phyloP scores from a whole-genome alignment of 1,140 invertebrate genomes.

The Thaumatotibia leucotreta region DNA sequence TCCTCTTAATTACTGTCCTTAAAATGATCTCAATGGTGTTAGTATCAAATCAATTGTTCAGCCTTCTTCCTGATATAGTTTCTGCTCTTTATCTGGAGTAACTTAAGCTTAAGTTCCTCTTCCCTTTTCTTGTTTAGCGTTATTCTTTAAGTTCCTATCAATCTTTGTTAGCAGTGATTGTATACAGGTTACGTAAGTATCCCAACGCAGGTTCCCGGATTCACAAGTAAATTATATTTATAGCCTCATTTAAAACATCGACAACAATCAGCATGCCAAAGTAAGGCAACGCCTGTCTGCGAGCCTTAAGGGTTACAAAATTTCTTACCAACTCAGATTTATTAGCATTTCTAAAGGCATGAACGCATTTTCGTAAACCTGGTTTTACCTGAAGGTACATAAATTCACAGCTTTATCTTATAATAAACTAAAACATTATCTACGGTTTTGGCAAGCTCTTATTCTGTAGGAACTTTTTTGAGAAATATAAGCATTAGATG shows the following conservation, averaged over 20 bases:
- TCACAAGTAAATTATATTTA: neutral
- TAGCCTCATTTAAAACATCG: neutral
- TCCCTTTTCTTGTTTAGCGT: neutral
- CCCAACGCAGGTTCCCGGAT: neutral
- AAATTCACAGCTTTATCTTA: neutral
- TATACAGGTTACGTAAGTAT: too few species aligned
- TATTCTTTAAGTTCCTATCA: too few species aligned
- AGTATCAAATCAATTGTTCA: too few species aligned
- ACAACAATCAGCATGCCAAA: neutral
- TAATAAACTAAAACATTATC: neutral
- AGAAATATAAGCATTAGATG: neutral
- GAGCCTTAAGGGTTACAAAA: neutral
- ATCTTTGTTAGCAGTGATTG: too few species aligned
- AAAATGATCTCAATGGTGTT: too few species aligned
- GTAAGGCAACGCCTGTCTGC: neutral
- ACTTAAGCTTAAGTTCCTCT: too few species aligned
- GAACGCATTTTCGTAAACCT: neutral
- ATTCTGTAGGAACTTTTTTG: neutral
- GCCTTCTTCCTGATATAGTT: too few species aligned
- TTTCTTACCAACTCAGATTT: constrained; percentile 4
- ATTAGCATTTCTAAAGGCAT: neutral
- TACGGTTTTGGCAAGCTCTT: neutral
- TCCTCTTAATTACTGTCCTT: too few species aligned
- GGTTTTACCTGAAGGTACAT: neutral
- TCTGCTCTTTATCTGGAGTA: too few species aligned